These are phyloP conservation scores for Onthophagus taurus DNA, from an alignment of 1,140 invertebrate genomes.

Conservation along the genomic window DNA sequence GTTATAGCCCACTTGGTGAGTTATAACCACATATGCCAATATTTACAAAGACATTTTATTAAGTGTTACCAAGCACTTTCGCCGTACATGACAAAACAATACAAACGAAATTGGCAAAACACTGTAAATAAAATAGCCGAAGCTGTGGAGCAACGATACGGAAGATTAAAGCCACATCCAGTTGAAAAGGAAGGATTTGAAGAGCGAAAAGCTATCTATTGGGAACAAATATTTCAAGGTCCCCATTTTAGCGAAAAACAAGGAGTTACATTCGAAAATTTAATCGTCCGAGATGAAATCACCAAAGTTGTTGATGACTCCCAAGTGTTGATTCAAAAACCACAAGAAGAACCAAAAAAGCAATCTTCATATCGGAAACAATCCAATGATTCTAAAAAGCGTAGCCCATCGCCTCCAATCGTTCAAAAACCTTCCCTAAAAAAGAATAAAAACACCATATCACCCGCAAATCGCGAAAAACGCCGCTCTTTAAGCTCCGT, in stretches of 20 bases:
- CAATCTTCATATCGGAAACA: constrained; percentile 37
- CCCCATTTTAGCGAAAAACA: constrained; percentile 41
- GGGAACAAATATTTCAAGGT: constrained; percentile 43
- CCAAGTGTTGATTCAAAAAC: not conserved
- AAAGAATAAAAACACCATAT: constrained; percentile 4
- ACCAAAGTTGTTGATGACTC: constrained; percentile 26
- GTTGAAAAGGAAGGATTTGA: constrained; percentile 45
- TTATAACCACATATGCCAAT: constrained; percentile 49
- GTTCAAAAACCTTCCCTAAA: constrained; percentile 27
- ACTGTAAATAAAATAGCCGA: constrained; percentile 45
- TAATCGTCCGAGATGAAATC: constrained; percentile 31
- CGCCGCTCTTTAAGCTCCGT: constrained; percentile 29
- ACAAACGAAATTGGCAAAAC: constrained; percentile 44
- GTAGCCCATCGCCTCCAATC: constrained; percentile 32
- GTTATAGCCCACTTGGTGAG: constrained; percentile 66
- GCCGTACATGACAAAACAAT: constrained; percentile 37
- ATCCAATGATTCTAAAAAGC: constrained; percentile 17
- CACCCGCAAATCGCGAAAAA: constrained; percentile 7
- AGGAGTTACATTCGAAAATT: constrained; percentile 32
- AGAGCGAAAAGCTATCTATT: constrained; percentile 45
- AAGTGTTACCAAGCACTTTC: constrained; percentile 32
- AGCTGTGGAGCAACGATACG: constrained; percentile 50
- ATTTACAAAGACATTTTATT: constrained; percentile 47
- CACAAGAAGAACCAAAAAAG: constrained; percentile 4
- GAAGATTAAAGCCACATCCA: constrained; percentile 47